These are phyloP conservation scores for Machaerirhynchus nigripectus DNA, from an alignment of 2,113 vertebrate species.

Conservation along the genomic window DNA sequence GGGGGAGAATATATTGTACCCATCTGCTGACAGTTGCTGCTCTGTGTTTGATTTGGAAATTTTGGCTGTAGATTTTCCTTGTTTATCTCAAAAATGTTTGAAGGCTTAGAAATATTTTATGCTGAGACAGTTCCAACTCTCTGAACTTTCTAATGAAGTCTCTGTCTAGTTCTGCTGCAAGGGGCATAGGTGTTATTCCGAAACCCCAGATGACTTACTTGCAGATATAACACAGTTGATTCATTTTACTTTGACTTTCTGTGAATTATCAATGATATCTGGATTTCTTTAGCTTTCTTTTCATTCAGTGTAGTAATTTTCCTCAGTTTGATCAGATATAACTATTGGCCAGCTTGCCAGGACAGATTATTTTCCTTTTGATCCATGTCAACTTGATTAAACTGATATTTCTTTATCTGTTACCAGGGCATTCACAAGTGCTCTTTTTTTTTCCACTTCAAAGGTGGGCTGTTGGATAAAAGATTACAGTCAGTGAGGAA, in stretches of 20 bases:
- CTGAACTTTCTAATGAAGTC: neutral
- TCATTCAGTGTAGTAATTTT: neutral
- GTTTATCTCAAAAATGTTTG: neutral
- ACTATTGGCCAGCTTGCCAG: neutral
- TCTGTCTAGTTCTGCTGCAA: neutral
- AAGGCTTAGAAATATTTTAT: neutral
- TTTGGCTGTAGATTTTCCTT: neutral
- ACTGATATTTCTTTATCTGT: neutral
- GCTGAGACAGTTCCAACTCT: neutral
- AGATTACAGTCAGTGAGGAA: neutral
- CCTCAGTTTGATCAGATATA: neutral
- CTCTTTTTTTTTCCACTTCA: neutral
- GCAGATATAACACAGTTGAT: neutral
- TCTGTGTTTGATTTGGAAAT: neutral
- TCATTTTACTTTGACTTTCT: neutral
- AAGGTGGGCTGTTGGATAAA: neutral
- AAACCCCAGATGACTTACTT: neutral
- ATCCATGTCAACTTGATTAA: neutral
- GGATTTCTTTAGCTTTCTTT: neutral
- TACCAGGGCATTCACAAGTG: neutral
- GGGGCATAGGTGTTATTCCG: neutral
- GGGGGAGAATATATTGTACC: neutral
- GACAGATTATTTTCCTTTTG: neutral
- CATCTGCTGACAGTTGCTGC: neutral
- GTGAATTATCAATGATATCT: neutral